These are phyloP conservation scores for Nettapus auritus DNA, from an alignment of 2,113 vertebrate species.

Conservation along the genomic window DNA sequence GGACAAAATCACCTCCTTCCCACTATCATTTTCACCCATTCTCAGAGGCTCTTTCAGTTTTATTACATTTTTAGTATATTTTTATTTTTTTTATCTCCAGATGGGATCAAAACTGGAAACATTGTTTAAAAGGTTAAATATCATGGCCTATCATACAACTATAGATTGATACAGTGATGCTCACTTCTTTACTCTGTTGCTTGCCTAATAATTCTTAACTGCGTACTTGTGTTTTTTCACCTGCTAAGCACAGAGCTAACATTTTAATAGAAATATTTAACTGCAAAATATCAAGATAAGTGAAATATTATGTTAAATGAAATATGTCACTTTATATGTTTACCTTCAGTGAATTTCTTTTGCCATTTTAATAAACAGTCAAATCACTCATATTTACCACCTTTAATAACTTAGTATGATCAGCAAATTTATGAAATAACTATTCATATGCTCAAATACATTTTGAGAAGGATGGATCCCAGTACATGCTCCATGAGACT, in stretches of 20 bases:
- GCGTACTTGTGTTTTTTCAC: background rate
- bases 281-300: background rate
- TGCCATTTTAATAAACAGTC: background rate
- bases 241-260: background rate
- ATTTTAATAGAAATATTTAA: background rate
- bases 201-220: background rate
- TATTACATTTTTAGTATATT: background rate
- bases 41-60: background rate
- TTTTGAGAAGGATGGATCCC: background rate
- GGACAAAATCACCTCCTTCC: background rate
- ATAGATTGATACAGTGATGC: background rate
- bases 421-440: background rate
- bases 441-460: background rate
- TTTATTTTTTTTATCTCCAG: too few species aligned
- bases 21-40: background rate
- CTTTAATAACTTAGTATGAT: background rate
- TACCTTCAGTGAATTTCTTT: background rate
- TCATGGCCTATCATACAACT: background rate
- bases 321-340: background rate
- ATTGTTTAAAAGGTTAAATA: background rate
- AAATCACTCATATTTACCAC: background rate
- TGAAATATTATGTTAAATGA: background rate
- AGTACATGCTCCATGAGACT: background rate
- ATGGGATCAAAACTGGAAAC: background rate
- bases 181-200: background rate